phyloP scores from a whole-genome alignment of 2,888 invertebrate genomes.

The Oxystoma pomonae region DNA sequence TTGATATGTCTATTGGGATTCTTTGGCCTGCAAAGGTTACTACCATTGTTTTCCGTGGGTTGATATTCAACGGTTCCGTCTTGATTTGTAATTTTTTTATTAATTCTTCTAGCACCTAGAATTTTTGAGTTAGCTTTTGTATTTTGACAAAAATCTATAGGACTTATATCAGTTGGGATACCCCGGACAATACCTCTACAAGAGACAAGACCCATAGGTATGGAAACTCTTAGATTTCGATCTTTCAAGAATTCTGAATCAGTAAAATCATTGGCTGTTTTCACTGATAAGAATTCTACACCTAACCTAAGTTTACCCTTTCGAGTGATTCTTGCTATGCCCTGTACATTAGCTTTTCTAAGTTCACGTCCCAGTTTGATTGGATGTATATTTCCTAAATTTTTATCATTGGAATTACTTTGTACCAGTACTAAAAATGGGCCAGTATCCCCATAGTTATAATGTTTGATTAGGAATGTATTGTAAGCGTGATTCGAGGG shows the following conservation, averaged over 20 bases:
- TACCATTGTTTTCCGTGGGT: neutral
- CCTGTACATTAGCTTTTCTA: neutral
- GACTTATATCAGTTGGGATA: neutral
- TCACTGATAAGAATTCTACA: neutral
- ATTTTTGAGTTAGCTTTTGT: neutral
- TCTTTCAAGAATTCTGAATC: neutral
- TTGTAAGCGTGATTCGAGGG: too few species aligned
- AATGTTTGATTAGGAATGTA: too few species aligned
- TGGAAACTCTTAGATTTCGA: neutral
- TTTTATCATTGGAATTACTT: too few species aligned
- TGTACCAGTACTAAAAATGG: too few species aligned
- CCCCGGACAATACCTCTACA: neutral
- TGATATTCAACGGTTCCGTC: neutral
- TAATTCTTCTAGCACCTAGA: neutral
- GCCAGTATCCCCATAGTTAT: too few species aligned
- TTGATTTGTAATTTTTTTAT: neutral
- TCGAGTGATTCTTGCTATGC: neutral
- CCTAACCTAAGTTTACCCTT: neutral
- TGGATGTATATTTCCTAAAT: too few species aligned
- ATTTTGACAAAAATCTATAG: neutral
- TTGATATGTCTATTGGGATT: neutral
- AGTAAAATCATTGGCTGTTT: neutral
- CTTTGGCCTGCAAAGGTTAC: neutral
- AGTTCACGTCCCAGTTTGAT: neutral
- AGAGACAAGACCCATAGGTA: neutral